Evolutionary conservation across 1,140 invertebrate genomes (phyloP).

Genomic region (Leucophenga varia): DNA sequence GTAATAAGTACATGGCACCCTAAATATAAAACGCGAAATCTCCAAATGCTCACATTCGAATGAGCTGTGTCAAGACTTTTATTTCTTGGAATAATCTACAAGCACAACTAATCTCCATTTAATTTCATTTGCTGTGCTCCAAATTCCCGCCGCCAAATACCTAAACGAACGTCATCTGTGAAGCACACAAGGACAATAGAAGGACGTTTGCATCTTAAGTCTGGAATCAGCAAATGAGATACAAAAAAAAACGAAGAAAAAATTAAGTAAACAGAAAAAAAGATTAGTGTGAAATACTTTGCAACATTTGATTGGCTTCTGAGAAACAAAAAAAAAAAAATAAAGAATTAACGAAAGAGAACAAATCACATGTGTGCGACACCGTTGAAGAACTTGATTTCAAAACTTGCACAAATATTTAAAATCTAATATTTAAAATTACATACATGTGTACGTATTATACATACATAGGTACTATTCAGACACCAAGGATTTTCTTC

Average conservation of each 20-base stretch:
- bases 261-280: not conserved
- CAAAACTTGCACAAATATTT: conserved; percentile 48
- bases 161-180: conserved; percentile 14
- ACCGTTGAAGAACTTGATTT: conserved; percentile 53
- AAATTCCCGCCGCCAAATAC: conserved; percentile 9
- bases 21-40: too few relatives aligned
- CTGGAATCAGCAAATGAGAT: too few relatives aligned
- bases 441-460: too few relatives aligned
- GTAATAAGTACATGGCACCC: conserved; percentile 47
- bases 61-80: conserved; percentile 30
- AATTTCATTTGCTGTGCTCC: conserved; percentile 44
- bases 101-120: conserved; percentile 52
- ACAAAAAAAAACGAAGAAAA: not conserved
- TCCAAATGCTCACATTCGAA: too few relatives aligned
- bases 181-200: conserved; percentile 46
- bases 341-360: conserved; percentile 13
- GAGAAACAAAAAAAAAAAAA: too few relatives aligned
- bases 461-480: too few relatives aligned
- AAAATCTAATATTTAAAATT: too few relatives aligned
- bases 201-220: conserved; percentile 34
- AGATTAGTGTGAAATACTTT: too few relatives aligned
- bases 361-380: conserved; percentile 53
- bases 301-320: conserved; percentile 50
- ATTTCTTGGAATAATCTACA: conserved; percentile 50
- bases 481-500: too few relatives aligned